Percentiles rank a stretch among this genome's conserved stretches.
Evolutionary conservation across 2,797 vertebrate species (phyloP).

Genomic region (Semaprochilodus insignis): DNA sequence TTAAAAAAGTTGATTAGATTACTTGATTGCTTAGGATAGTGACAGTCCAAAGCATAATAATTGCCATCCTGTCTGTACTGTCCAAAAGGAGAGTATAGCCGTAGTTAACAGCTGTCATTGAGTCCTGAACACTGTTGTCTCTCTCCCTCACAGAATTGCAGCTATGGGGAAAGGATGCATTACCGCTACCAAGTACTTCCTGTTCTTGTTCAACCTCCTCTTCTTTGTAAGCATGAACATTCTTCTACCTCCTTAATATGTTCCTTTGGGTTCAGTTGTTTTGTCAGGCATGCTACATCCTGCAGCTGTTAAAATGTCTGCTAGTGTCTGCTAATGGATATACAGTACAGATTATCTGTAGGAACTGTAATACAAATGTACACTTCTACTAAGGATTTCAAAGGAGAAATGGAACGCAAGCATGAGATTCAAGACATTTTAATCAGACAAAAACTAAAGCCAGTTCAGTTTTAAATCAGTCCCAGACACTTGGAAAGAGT

Average conservation of each 20-base stretch:
- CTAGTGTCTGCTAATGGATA: background rate
- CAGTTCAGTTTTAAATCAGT: background rate
- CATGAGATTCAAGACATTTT: background rate
- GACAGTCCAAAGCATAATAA: no score
- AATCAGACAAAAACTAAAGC: background rate
- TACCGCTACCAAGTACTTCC: constrained; percentile 81
- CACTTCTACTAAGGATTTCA: background rate
- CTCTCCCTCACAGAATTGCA: constrained; percentile 34
- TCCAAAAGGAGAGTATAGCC: no score
- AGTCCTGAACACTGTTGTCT: background rate
- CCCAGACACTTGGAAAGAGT: background rate
- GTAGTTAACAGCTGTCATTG: background rate
- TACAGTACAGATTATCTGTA: background rate
- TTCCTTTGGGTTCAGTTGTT: constrained; percentile 12
- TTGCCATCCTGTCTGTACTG: no score
- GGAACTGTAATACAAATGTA: background rate
- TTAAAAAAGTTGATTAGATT: no score
- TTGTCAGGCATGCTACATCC: background rate
- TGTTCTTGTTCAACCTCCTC: constrained; percentile 85
- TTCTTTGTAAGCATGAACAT: constrained; percentile 80
- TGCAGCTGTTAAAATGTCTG: background rate
- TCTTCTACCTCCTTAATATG: constrained; percentile 52
- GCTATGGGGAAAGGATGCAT: constrained; percentile 83
- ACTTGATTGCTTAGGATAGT: no score
- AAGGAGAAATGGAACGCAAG: background rate